These are phyloP conservation scores for Sogatella furcifera DNA, from an alignment of 1,140 invertebrate species.

Conservation along the genomic window DNA sequence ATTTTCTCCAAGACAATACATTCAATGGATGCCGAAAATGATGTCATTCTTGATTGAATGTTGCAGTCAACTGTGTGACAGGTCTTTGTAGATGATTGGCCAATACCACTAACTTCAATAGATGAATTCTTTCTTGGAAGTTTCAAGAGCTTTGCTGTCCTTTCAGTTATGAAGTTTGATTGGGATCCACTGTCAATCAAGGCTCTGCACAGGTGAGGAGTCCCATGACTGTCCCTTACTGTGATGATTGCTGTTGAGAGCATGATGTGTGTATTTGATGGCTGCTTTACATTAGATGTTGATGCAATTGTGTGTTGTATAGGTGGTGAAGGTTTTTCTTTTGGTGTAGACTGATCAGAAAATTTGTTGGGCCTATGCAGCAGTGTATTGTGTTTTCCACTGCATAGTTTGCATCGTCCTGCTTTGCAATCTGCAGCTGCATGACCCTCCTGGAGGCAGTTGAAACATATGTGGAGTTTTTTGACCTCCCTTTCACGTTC, in stretches of 20 bases:
- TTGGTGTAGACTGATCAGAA: no score
- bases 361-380: no score
- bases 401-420: no score
- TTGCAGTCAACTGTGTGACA: background rate
- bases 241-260: background rate
- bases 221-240: background rate
- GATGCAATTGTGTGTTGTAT: no score
- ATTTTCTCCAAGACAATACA: constrained; percentile 15
- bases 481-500: no score
- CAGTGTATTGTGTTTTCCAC: no score
- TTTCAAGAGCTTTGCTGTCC: background rate
- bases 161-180: background rate
- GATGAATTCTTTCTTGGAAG: background rate
- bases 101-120: background rate
- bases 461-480: no score
- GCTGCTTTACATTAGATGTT: no score
- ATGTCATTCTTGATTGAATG: background rate
- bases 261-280: background rate
- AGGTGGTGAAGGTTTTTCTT: no score
- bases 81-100: background rate
- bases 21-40: constrained; percentile 7
- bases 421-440: no score
- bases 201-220: background rate
- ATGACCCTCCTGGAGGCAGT: no score
- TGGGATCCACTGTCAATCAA: background rate